Percentiles rank a stretch among this genome's conserved stretches.
Evolutionary conservation across 1,140 invertebrate species (phyloP).

Genomic region (Hydropsyche tenuis): DNA sequence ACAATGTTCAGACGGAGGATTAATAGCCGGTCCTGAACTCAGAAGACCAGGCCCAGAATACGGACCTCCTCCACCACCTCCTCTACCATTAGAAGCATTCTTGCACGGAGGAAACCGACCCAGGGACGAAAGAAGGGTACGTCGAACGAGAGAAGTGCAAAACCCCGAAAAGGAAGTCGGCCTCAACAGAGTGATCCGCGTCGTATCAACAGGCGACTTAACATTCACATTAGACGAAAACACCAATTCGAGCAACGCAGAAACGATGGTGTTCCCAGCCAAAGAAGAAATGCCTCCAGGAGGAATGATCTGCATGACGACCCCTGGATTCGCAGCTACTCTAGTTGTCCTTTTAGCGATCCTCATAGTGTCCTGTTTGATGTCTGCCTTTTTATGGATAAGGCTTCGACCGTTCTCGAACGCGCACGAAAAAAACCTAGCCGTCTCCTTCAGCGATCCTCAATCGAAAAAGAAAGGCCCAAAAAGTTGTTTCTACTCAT

Average conservation of each 20-base stretch:
- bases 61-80: conserved; percentile 69
- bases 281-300: conserved; percentile 59
- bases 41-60: conserved; percentile 71
- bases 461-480: conserved; percentile 51
- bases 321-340: conserved; percentile 85
- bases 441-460: conserved; percentile 57
- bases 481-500: conserved; percentile 65
- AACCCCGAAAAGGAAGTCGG: conserved; percentile 78
- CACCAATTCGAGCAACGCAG: conserved; percentile 62
- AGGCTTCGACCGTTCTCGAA: conserved; percentile 73
- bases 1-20: conserved; percentile 75
- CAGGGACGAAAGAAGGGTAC: conserved; percentile 76
- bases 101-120: conserved; percentile 67
- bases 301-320: conserved; percentile 89
- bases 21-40: conserved; percentile 58
- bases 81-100: conserved; percentile 69
- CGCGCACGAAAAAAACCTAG: conserved; percentile 64
- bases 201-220: conserved; percentile 85
- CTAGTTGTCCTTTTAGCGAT: conserved; percentile 81
- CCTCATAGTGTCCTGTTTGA: conserved; percentile 79
- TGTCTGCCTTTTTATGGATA: conserved; percentile 84
- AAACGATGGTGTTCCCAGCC: conserved; percentile 74
- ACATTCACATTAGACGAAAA: conserved; percentile 76
- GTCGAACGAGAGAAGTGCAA: conserved; percentile 68
- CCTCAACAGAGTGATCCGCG: conserved; percentile 81